These are phyloP conservation scores for Mesocentrotus franciscanus DNA, from an alignment of 53 echinoderm and acorn worm genomes.

Conservation along the genomic window DNA sequence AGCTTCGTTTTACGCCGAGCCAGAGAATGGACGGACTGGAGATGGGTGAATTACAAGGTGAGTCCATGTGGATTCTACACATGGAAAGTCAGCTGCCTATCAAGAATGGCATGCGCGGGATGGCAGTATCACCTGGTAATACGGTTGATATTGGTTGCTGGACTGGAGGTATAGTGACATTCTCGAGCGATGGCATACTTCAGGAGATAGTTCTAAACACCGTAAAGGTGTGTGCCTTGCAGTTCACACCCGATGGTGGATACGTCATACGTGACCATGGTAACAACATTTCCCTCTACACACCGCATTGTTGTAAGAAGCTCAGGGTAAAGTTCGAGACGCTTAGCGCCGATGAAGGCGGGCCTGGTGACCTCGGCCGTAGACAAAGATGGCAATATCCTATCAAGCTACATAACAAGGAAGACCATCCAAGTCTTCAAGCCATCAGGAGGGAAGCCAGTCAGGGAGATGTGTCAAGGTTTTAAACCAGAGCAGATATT, in stretches of 20 bases:
- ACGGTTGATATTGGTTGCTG: neutral
- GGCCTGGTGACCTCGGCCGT: constrained; percentile 4
- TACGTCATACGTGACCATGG: neutral
- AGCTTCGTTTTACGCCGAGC: neutral
- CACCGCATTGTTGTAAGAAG: constrained; percentile 22
- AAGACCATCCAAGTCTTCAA: constrained; percentile 47
- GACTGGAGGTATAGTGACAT: constrained; percentile 6
- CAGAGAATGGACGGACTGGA: neutral
- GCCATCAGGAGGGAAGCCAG: constrained; percentile 17
- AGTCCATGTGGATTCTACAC: neutral
- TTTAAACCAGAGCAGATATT: constrained; percentile 34
- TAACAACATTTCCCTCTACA: constrained; percentile 22
- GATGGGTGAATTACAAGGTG: neutral
- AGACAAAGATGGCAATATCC: constrained; percentile 1
- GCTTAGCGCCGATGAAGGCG: constrained; percentile 5
- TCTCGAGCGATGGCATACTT: neutral
- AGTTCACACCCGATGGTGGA: constrained; percentile 2
- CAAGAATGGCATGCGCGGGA: neutral
- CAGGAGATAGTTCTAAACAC: neutral
- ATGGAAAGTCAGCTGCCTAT: neutral
- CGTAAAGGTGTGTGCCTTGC: neutral
- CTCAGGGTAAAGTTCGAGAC: neutral
- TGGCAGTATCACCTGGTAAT: neutral
- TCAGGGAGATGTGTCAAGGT: constrained; percentile 16
- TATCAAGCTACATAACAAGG: neutral